Evolutionary conservation across 2,888 invertebrate genomes (phyloP).

Genomic region (Urechis unicinctus): DNA sequence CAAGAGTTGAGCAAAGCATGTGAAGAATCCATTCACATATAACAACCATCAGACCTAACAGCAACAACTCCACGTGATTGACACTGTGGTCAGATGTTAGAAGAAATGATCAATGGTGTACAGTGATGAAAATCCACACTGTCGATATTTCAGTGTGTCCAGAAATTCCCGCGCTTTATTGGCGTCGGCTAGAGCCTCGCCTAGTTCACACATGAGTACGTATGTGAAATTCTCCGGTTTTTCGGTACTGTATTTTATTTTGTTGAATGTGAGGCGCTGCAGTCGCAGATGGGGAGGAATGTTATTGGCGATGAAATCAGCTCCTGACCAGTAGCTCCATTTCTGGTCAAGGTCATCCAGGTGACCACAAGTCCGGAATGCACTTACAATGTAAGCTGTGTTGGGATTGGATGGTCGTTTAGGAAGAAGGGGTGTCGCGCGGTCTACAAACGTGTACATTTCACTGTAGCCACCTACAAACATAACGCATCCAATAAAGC

Average conservation of each 20-base stretch:
- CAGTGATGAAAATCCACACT: conserved; percentile 34
- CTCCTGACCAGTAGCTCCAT: conserved; percentile 40
- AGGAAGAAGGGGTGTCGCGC: conserved; percentile 27
- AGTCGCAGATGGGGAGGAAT: conserved; percentile 32
- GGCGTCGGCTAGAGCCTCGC: conserved; percentile 30
- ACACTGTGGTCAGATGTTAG: too few relatives aligned
- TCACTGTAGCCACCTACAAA: conserved; percentile 16
- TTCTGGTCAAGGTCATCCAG: conserved; percentile 27
- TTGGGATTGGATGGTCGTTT: conserved; percentile 34
- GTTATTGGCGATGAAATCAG: conserved; percentile 34
- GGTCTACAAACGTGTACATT: conserved; percentile 18
- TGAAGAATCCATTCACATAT: too few relatives aligned
- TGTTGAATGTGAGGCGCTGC: conserved; percentile 35
- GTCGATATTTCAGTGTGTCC: conserved; percentile 29
- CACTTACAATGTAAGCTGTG: conserved; percentile 33
- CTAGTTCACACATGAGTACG: conserved; percentile 32
- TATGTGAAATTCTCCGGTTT: conserved; percentile 24
- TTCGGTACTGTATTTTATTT: conserved; percentile 18
- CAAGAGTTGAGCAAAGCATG: too few relatives aligned
- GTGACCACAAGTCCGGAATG: conserved; percentile 31
- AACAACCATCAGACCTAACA: too few relatives aligned
- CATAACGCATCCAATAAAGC: not conserved
- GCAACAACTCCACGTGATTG: too few relatives aligned
- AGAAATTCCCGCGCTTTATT: conserved; percentile 30
- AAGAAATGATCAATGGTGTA: conserved; percentile 25